phyloP scores from a whole-genome alignment of 2,113 vertebrate genomes.

The Amblyornis subalaris region DNA sequence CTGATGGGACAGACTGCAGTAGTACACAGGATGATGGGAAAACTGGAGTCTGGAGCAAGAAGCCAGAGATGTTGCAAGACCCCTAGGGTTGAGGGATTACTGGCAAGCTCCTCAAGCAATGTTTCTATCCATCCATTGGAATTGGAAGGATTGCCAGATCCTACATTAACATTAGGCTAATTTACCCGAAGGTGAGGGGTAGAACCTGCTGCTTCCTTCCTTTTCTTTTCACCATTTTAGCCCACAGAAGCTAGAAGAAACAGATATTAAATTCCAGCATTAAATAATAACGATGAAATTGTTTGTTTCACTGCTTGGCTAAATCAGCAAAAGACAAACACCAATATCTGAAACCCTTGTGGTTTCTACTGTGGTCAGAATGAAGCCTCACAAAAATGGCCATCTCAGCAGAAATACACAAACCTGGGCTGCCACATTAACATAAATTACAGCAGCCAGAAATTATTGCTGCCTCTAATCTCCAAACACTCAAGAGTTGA shows the following conservation, averaged over 20 bases:
- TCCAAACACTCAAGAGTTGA: slow-evolving; percentile 73
- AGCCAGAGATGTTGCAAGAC: neutral
- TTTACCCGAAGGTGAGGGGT: neutral
- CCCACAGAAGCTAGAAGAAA: neutral
- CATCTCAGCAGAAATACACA: slow-evolving; percentile 77
- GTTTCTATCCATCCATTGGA: neutral
- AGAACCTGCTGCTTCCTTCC: neutral
- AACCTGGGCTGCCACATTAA: slow-evolving; percentile 74
- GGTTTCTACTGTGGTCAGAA: slow-evolving; percentile 68
- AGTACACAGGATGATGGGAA: neutral
- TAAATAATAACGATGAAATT: neutral
- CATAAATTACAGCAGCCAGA: slow-evolving; percentile 78
- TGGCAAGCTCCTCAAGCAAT: neutral
- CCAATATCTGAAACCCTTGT: slow-evolving; percentile 27
- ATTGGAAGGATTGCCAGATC: neutral
- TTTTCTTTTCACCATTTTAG: neutral
- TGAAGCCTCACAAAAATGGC: slow-evolving; percentile 69
- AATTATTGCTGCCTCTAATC: slow-evolving; percentile 80
- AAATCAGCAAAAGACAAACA: slow-evolving; percentile 63
- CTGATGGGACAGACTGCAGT: neutral
- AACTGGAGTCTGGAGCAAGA: neutral
- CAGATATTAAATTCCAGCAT: neutral
- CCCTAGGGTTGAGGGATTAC: neutral
- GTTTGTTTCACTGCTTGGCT: slow-evolving; percentile 17
- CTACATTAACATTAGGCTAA: neutral